These are phyloP conservation scores for Drosophila grimshawi DNA, from an alignment of 1,140 invertebrate species.

Conservation along the genomic window DNA sequence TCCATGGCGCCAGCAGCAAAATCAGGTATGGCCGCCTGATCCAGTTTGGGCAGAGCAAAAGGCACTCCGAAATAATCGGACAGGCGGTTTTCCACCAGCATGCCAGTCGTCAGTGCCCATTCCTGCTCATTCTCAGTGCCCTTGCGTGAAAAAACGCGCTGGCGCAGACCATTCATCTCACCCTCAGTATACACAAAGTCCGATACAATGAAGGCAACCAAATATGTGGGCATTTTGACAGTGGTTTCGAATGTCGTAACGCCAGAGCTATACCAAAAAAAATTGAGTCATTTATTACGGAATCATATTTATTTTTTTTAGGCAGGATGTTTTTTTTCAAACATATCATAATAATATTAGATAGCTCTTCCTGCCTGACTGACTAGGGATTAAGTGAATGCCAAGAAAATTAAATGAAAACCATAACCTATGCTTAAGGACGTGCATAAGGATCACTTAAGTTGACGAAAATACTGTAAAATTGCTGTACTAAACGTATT, in stretches of 20 bases:
- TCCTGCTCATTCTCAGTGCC: constrained; percentile 72
- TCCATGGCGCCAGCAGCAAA: constrained; percentile 84
- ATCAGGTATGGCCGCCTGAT: constrained; percentile 78
- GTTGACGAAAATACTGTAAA: no score
- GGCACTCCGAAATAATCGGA: constrained; percentile 66
- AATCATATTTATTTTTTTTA: no score
- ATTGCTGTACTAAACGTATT: no score
- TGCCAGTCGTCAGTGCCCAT: constrained; percentile 72
- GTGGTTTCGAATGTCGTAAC: constrained; percentile 61
- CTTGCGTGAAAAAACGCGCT: constrained; percentile 75
- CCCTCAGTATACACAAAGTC: constrained; percentile 85
- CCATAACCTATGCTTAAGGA: no score
- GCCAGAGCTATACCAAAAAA: constrained; percentile 47
- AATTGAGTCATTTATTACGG: background rate
- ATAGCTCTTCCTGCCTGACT: no score
- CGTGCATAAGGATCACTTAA: no score
- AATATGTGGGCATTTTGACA: constrained; percentile 69
- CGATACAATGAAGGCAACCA: constrained; percentile 81
- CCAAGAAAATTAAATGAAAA: no score
- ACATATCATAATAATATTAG: no score
- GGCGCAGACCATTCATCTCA: constrained; percentile 74
- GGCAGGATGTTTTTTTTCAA: no score
- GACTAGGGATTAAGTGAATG: no score
- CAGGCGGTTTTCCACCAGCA: constrained; percentile 69
- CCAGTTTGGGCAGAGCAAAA: constrained; percentile 75